A percentile compares a stretch with the other conserved stretches of the same genome.
phyloP scores from a whole-genome alignment of 2,113 vertebrate genomes.

The Saccopteryx bilineata region DNA sequence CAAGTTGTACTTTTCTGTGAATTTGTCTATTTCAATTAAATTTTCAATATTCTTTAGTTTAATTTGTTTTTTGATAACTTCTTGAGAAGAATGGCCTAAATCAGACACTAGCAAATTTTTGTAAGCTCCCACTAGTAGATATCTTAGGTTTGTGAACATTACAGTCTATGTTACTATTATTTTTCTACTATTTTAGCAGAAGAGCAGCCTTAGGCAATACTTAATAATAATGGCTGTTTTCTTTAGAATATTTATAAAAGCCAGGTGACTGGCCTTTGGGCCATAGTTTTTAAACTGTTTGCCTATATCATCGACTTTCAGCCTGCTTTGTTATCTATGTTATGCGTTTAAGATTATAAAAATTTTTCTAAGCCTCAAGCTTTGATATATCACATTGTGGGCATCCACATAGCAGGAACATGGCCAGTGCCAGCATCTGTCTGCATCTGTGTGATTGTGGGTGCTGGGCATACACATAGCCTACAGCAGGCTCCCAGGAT shows the following conservation, averaged over 20 bases:
- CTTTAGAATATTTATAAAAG: not conserved
- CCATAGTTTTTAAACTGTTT: not conserved
- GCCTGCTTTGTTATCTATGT: not conserved
- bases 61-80: not conserved
- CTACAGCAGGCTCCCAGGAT: too few relatives aligned
- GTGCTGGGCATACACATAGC: too few relatives aligned
- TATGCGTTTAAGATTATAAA: slow-evolving; percentile 20
- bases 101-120: not conserved
- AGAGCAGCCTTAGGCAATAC: not conserved
- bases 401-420: too few relatives aligned
- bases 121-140: not conserved
- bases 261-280: not conserved
- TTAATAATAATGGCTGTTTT: not conserved
- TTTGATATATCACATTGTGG: too few relatives aligned
- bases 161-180: not conserved
- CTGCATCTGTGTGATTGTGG: too few relatives aligned
- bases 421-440: too few relatives aligned
- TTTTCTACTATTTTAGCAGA: not conserved
- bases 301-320: not conserved
- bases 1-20: not conserved
- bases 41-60: not conserved
- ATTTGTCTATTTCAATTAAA: not conserved
- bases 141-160: not conserved
- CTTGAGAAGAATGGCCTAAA: not conserved
- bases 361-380: too few relatives aligned